A percentile compares a stretch with the other conserved stretches of the same genome.
phyloP scores from a whole-genome alignment of 1,140 invertebrate species.

The Calycopis cecrops region DNA sequence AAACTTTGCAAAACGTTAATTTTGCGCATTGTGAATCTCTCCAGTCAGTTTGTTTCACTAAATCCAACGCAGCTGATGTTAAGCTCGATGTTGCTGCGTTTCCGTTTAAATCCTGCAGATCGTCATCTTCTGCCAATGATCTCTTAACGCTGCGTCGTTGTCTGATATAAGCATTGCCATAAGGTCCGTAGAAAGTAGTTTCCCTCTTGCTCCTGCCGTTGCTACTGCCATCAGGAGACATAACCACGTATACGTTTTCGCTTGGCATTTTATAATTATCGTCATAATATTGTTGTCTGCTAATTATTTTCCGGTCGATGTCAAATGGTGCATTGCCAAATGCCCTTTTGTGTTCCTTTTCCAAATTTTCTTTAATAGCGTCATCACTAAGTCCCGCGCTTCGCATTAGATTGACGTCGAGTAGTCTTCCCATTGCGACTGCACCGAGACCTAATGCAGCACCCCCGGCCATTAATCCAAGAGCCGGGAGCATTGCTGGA shows the following conservation, averaged over 20 bases:
- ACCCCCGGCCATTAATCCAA: constrained; percentile 85
- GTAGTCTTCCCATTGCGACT: constrained; percentile 83
- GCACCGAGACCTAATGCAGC: constrained; percentile 86
- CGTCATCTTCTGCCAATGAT: constrained; percentile 63
- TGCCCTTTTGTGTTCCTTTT: constrained; percentile 77
- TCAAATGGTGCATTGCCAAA: constrained; percentile 61
- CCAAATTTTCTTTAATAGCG: constrained; percentile 57
- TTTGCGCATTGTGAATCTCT: constrained; percentile 84
- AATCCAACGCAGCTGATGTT: constrained; percentile 50
- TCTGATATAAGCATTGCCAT: constrained; percentile 36
- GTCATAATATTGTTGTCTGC: constrained; percentile 60
- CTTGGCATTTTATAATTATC: constrained; percentile 73
- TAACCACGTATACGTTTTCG: constrained; percentile 68
- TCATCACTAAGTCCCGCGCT: constrained; percentile 55
- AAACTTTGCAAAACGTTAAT: constrained; percentile 83
- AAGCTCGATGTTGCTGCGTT: constrained; percentile 51
- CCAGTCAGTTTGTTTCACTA: constrained; percentile 78
- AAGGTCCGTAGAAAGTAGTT: constrained; percentile 41
- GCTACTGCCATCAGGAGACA: constrained; percentile 57
- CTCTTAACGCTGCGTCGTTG: constrained; percentile 47
- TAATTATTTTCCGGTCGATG: constrained; percentile 63
- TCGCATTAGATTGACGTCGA: constrained; percentile 80
- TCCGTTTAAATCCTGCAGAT: constrained; percentile 75
- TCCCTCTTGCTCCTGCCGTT: constrained; percentile 47
- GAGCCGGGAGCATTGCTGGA: constrained; percentile 81